phyloP scores from a whole-genome alignment of 2,797 vertebrate genomes.

The Arvicola amphibius region DNA sequence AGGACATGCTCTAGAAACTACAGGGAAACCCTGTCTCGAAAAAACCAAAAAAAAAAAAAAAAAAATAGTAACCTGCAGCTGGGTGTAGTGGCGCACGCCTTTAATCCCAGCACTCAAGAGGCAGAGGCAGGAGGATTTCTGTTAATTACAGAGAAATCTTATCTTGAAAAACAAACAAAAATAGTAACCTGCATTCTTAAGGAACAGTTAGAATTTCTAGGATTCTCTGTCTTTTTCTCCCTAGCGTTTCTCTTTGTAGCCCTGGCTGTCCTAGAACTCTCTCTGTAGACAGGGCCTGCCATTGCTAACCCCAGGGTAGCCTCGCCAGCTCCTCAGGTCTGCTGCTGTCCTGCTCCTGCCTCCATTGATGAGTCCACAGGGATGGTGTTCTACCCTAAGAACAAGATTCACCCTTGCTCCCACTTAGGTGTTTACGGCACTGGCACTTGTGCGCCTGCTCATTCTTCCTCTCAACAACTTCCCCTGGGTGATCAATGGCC shows the following conservation, averaged over 20 bases:
- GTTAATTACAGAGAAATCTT: neutral
- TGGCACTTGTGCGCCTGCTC: slow-evolving; percentile 96
- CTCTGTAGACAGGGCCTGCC: neutral
- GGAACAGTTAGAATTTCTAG: neutral
- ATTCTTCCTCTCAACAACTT: slow-evolving; percentile 96
- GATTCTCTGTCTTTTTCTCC: neutral
- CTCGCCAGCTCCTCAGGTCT: neutral
- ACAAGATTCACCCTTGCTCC: neutral
- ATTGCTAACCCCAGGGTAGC: neutral
- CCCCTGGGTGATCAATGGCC: slow-evolving; percentile 96
- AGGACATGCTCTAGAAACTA: no score
- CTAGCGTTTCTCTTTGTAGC: neutral
- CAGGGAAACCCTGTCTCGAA: no score
- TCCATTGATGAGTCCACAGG: neutral
- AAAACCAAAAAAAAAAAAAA: no score
- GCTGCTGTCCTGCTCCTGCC: neutral
- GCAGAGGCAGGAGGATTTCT: neutral
- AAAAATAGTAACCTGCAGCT: neutral
- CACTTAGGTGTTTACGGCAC: slow-evolving; percentile 94
- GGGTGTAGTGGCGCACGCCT: accelerated
- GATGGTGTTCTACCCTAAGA: neutral
- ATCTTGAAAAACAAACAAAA: neutral
- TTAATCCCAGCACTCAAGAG: neutral
- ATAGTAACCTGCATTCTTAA: neutral
- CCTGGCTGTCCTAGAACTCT: neutral